phyloP scores from a whole-genome alignment of 2,888 invertebrate species.

The Erebia aethiops region DNA sequence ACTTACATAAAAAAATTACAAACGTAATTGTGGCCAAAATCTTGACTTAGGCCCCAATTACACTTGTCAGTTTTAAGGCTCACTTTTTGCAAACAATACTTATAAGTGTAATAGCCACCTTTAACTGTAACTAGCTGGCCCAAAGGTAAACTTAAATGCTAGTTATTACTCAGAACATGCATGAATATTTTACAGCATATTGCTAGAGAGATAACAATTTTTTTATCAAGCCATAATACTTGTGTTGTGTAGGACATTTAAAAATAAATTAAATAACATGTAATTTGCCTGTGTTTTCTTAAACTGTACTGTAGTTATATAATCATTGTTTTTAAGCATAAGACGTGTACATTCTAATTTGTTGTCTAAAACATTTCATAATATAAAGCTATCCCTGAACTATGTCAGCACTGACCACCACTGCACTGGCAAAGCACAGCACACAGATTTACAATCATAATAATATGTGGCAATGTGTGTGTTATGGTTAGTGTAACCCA shows the following conservation, averaged over 20 bases:
- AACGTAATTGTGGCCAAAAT: too few species aligned
- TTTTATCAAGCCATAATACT: conserved; percentile 2
- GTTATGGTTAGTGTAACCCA: too few species aligned
- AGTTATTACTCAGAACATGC: neutral
- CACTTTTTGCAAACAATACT: too few species aligned
- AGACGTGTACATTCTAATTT: neutral
- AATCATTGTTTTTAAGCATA: neutral
- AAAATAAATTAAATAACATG: conserved; percentile 2
- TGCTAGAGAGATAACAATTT: conserved; percentile 10
- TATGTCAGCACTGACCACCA: neutral
- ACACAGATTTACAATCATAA: neutral
- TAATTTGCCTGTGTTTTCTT: conserved; percentile 2
- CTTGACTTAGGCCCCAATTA: too few species aligned
- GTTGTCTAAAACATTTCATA: neutral
- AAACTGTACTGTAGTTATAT: neutral
- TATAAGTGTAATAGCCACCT: too few species aligned
- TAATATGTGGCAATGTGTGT: too few species aligned
- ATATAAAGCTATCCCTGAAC: neutral
- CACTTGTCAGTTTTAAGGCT: too few species aligned
- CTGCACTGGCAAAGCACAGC: neutral
- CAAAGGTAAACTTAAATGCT: neutral
- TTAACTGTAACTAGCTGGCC: too few species aligned
- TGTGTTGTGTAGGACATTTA: neutral
- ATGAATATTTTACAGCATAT: neutral
- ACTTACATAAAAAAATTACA: too few species aligned